Base-by-base conservation (phyloP, 2,888 invertebrate genomes). In the Apamea monoglypha region DNA sequence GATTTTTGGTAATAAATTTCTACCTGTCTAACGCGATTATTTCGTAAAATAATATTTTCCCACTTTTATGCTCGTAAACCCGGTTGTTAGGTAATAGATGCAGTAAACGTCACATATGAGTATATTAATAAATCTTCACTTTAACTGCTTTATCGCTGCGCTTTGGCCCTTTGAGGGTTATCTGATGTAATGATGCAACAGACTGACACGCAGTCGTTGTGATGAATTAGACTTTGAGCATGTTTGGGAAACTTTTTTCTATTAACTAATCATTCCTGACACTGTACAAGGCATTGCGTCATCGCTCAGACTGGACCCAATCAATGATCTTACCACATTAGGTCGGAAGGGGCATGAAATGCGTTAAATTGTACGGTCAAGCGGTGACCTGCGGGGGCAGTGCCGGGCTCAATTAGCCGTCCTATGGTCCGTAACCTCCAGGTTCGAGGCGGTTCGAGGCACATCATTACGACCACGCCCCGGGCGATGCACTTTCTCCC, bases 401-500 rank as follows among this genome's bases (percentile, higher is more conserved):
- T 91, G 88, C 64, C 36, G 74, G 90, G 91, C 90, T 93, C 94
- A 95, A 95, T 95, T 94, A 95, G 91, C 92, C 85, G 87, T 89
- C 91, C 92, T 91, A 91, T 87, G 84, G 84, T 64, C 74, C 69
- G 74, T 74, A 73, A 82, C 82, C 87, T 86, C 74, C 74, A 82
- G 78, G 76, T 81, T 83, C 47, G 72, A 84, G 56, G 82, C 44
- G 64, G 68, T 80, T 84, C 40, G 70, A 75, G 21, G 44, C 63
- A 68, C 64, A 32, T 80, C 85, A 83, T 82, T 86, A 78, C 79
- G 66, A 76, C 70, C 53, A 32, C 86, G 94, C 95, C 94, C 83
- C 91, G 88, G 93, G 95, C 94, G 64, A 78, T 90, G 90, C 91
- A 95, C 96, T 96, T 96, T 96, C 96, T 95, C 96, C 94, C 93